Evolutionary conservation across 2,797 vertebrate genomes (phyloP).

Genomic region (Leptodactylus fallax): DNA sequence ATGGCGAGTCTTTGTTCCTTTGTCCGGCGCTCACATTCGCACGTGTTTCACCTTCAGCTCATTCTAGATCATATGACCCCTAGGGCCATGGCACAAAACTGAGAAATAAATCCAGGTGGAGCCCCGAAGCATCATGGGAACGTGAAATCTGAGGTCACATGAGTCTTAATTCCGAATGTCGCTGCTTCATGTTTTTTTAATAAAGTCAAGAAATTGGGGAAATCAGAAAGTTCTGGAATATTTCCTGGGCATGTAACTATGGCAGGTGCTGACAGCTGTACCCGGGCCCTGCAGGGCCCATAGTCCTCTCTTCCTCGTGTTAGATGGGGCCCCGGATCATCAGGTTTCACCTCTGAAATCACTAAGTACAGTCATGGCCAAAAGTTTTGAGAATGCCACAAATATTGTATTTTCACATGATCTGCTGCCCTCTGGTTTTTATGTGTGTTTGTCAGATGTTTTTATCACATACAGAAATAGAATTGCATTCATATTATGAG

Average conservation of each 20-base stretch:
- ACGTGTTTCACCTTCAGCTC: conserved; percentile 21
- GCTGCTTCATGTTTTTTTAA: neutral
- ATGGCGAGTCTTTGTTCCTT: neutral
- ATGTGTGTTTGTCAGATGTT: too few species aligned
- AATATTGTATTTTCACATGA: too few species aligned
- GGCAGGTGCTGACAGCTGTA: neutral
- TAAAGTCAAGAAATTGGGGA: neutral
- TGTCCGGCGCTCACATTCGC: neutral
- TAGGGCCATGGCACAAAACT: neutral
- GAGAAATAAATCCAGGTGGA: conserved; percentile 5
- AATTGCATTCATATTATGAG: too few species aligned
- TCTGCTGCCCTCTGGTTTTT: too few species aligned
- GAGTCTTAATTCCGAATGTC: neutral
- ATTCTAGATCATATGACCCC: neutral
- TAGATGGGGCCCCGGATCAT: too few species aligned
- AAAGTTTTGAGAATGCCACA: too few species aligned
- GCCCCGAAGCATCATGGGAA: conserved; percentile 4
- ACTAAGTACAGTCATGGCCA: too few species aligned
- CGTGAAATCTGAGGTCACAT: conserved; percentile 14
- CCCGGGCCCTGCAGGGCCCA: neutral
- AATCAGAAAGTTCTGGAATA: neutral
- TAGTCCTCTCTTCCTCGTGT: too few species aligned
- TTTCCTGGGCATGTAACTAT: neutral
- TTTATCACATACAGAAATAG: too few species aligned
- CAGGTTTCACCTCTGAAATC: too few species aligned